Evolutionary conservation across 2,797 vertebrate genomes (phyloP), one percentile per base, ranked within the genome.

Genomic region (Myotis findleyi): DNA sequence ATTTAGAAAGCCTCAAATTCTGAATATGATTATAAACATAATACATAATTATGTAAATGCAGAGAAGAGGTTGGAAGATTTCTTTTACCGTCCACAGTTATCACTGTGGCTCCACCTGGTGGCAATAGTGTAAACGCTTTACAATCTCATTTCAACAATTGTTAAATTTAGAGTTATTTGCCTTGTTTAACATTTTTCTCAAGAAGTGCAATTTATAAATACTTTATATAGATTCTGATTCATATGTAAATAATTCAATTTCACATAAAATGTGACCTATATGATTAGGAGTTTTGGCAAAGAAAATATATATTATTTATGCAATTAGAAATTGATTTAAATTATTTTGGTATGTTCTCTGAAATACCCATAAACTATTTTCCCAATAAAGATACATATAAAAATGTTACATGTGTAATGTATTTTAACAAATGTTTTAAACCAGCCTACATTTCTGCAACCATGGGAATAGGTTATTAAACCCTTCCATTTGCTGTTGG

Each of bases 21-120:
- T 38, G 57, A 87, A 18, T 94, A 59, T 82, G 21, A 9, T 47
- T 71, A 64, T 51, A 75, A 84, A 33, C 0, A 11, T 75, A 86
- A 57, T 66, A 44, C 4, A 81, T 77, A 62, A 49, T 83, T 87
- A 66, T 62, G 17, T 36, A 90, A 94, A 69, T 62, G 3, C 25
- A 49, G 57, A 62, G 30, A 84, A 79, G 71, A 38, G 6, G 2
- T 44, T 47, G 6, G 4, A 87, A 80, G 55, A 80, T 1, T 4
- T 57, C 55, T 0, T 3, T n/a, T 41, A 21, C 23, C 33, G 41
- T 30, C 20, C 75, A 95, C 49, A 72, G 25, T 91, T 86, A 44
- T 57, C 33, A 9, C 79, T 41, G 17, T 87, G 47, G 86, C 20
- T 30, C 89, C 89, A 93, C 87, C 75, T 93, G 62, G 89, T 95